Evolutionary conservation across 2,797 vertebrate species (phyloP).

Genomic region (Aulostomus chinensis): DNA sequence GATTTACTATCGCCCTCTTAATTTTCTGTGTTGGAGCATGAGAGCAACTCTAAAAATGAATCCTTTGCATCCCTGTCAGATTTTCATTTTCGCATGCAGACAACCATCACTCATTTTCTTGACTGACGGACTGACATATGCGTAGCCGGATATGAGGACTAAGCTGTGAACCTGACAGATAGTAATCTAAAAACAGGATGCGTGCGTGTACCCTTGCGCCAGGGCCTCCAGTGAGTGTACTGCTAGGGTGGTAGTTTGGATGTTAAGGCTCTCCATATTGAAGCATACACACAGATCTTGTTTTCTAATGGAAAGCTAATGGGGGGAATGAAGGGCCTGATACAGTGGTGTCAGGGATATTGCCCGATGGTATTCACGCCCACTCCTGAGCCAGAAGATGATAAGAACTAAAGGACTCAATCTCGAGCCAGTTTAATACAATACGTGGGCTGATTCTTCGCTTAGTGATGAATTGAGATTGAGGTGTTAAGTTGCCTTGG

Average conservation of each 20-base stretch:
- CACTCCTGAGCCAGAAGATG: conserved; percentile 18
- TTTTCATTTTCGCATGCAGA: neutral
- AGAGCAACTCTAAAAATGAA: no score
- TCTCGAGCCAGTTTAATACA: conserved; percentile 42
- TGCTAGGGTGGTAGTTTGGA: no score
- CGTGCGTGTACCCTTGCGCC: no score
- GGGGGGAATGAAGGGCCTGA: conserved; percentile 1
- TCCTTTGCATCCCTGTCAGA: neutral
- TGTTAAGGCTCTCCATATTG: neutral
- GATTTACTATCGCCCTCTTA: neutral
- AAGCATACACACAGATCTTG: neutral
- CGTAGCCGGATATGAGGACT: no score
- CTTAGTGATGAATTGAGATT: conserved; percentile 49
- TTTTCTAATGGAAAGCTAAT: conserved; percentile 26
- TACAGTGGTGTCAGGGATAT: conserved; percentile 9
- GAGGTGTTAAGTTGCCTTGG: conserved; percentile 53
- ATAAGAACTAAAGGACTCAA: conserved; percentile 44
- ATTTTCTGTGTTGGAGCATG: neutral
- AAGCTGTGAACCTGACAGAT: no score
- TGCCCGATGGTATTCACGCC: conserved; percentile 20
- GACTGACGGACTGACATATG: no score
- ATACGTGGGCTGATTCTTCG: conserved; percentile 22
- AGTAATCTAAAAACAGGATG: no score
- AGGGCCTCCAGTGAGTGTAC: no score
- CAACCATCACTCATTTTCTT: no score